Evolutionary conservation across 2,113 vertebrate species (phyloP).

Genomic region (Solea senegalensis): DNA sequence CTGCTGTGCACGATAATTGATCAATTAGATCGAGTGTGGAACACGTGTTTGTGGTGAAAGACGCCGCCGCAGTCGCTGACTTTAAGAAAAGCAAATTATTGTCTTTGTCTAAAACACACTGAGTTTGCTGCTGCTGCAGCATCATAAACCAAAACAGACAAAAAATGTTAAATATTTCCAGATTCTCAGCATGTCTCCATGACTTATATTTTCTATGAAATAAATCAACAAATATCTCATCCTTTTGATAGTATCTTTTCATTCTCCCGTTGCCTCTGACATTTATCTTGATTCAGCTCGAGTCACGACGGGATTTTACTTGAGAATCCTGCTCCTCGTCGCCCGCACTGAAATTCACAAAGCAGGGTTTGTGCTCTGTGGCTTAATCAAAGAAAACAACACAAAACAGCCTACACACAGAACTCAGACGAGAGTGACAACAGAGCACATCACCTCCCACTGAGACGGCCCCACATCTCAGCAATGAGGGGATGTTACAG

Average conservation of each 20-base stretch:
- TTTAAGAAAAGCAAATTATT: too few species aligned
- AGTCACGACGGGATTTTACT: constrained; percentile 17
- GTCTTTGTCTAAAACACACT: too few species aligned
- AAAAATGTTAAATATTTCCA: neutral
- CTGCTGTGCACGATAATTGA: too few species aligned
- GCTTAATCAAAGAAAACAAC: constrained; percentile 45
- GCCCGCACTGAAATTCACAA: constrained; percentile 22
- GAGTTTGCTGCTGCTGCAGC: too few species aligned
- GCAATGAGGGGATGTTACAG: constrained; percentile 4
- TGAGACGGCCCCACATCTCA: constrained; percentile 13
- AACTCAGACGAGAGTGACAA: constrained; percentile 19
- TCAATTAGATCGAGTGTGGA: too few species aligned
- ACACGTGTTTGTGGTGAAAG: too few species aligned
- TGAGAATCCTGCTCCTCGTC: constrained; percentile 16
- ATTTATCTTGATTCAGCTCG: constrained; percentile 9
- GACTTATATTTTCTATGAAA: neutral
- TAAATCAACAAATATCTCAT: neutral
- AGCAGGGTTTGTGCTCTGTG: constrained; percentile 38
- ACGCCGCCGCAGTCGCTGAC: too few species aligned
- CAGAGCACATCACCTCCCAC: constrained; percentile 42
- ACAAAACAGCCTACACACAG: constrained; percentile 32
- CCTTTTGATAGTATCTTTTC: neutral
- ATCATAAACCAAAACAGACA: too few species aligned
- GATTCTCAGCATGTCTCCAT: neutral
- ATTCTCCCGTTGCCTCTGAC: neutral